Base-by-base conservation (phyloP, 1,140 invertebrate species). In the Drosophila nigromelanica region DNA sequence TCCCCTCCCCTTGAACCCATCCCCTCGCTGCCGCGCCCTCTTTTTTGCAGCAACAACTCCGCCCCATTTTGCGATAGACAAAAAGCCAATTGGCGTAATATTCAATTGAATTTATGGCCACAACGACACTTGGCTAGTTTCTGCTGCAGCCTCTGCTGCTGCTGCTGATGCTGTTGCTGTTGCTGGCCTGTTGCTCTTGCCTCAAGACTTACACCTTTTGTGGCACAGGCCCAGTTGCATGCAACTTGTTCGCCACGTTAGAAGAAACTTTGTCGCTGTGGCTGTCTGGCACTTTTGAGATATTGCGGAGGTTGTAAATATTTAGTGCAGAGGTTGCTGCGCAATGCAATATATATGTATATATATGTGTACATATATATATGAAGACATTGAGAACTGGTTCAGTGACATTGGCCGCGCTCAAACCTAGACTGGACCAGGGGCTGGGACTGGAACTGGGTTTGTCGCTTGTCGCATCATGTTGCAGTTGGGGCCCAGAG, bases 41-140 rank as follows among this genome's bases (percentile, higher is more conserved):
- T 37, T 21, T 4, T 15, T 42, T 5, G 56, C 24, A n/a, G 12
- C 45, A 60, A 64, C 60, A 59, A 58, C 82, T 79, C 71, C 82
- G 77, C 78, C 81, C 76, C 82, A 55, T 77, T 73, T 76, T 52
- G 75, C 75, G 83, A 87, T 87, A 87, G 82, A 87, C 82, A 87
- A 87, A 87, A 89, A 89, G 77, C 89, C 89, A 90, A 85, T 90
- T 85, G 85, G 89, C 85, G 89, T 89, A 90, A 90, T 90, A 90
- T 90, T 90, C 85, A 90, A 90, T 90, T 90, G 87, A 82, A 90
- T 91, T 90, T 91, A 91, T 91, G 90, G 90, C 80, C 76, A 89
- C 89, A 83, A 78, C 82, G 81, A 91, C 85, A 90, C 85, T 89
- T 89, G 77, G 77, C 78, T 63, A 72, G 78, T 63, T 70, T 66